Evolutionary conservation across 2,797 vertebrate species (phyloP), one percentile per base, ranked within the genome.

Genomic region (Lutra lutra): DNA sequence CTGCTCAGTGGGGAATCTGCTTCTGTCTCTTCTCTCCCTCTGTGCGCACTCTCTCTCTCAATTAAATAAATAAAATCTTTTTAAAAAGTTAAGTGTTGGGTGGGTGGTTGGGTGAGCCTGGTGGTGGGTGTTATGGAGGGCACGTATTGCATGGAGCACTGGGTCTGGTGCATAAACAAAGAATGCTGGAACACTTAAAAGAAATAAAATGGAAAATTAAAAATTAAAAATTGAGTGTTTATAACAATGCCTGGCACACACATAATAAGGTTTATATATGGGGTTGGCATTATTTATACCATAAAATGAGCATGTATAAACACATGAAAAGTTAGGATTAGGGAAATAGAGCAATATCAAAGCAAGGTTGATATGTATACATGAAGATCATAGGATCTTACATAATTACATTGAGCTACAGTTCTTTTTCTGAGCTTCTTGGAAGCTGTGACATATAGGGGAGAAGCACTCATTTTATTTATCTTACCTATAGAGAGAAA

Each of bases 341-440:
- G 27, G 54, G 84, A 85, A 73, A 58, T 88, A 95, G 10, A 93
- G 64, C 27, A 93, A 95, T 66, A 87, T 51, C 68, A 90, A 58
- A 25, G 40, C 46, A 93, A 88, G 56, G 25, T 18, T 90, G 84
- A 89, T 86, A 94, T 46, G 77, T 62, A 25, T 38, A 43, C 68
- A 32, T 38, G 12, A 88, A 48, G 66, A 35, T 88, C 23, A 20
- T 68, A 91, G 72, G 40, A 85, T 75, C 60, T 35, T 82, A 56
- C 38, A 64, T 75, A 73, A 58, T 91, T 92, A 77, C 82, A 32
- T 86, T 70, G 46, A 88, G 35, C 43, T 91, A 13, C 11, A 73
- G 64, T 88, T 91, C 85, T 78, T 94, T 91, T 94, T 91, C 51
- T 85, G 80, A 95, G 79, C 20, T 91, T 91, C 68, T 43, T 85